Evolutionary conservation across 2,888 invertebrate species (phyloP), one percentile per base, ranked within the genome.

Genomic region (Byasa hedistus): DNA sequence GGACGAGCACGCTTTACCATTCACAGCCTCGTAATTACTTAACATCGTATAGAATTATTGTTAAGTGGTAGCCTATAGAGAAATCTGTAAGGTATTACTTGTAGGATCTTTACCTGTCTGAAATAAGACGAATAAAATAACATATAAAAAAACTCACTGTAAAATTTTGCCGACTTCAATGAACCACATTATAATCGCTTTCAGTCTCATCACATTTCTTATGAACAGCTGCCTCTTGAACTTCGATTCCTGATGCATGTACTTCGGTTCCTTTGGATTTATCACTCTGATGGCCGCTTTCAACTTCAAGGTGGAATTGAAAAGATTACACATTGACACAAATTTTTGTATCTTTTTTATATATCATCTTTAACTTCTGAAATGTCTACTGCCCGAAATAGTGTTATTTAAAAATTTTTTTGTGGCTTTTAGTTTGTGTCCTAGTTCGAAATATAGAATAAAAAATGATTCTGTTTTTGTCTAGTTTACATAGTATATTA

Each of bases 221-320:
- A 99, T 95, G 84, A 99, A 98, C 61, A 98, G 93, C 81, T 98
- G 97, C 72, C 98, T 93, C 87, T 99, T 99, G 87, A 99, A 99
- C 84, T 98, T 98, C 1, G 97, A 94, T 80, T 99, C 99, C 72
- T 96, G 96, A 77, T 97, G 96, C 94, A 99, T 97, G 79, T 97
- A 97, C 83, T 99, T 99, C 64, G 96, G 96, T 86, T 99, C 99
- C 76, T 95, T 96, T 0, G 99, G 99, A 87, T 98, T 98, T 56
- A 99, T 92, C 2, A 97, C 98, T 71, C 98, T 93, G 65, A 98
- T 94, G 61, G 97, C 96, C n/a, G 98, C 99, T 81, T 97, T 95
- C 22, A 96, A 79, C 94, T 95, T 81, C 15, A 44, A 44, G 19
- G 17, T 4, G 3, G 7, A 72, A 73, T 3, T 55, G 32, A 22